These are phyloP conservation scores for Aphidius gifuensis DNA, from an alignment of 1,140 invertebrate species.

Conservation along the genomic window DNA sequence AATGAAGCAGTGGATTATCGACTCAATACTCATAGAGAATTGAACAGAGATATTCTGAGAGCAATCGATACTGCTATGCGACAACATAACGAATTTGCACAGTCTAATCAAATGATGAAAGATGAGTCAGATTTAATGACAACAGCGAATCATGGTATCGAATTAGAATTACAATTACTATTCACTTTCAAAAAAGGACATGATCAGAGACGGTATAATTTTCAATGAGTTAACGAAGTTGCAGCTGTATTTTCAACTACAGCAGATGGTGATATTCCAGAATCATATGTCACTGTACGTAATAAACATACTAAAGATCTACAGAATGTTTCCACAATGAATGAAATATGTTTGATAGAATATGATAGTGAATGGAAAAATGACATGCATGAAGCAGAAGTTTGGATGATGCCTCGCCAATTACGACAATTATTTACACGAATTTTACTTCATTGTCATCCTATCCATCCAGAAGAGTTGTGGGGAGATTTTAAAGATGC, in stretches of 20 bases:
- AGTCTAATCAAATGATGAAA: too few species aligned
- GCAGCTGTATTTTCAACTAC: background rate
- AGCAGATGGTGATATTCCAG: background rate
- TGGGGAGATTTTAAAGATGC: conserved; percentile 21
- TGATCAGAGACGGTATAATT: background rate
- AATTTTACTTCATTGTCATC: conserved; percentile 25
- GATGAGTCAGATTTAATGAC: too few species aligned
- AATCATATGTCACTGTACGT: background rate
- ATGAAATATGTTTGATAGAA: conserved; percentile 34
- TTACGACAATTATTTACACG: conserved; percentile 22
- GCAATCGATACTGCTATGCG: too few species aligned
- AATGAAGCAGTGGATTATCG: too few species aligned
- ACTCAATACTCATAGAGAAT: too few species aligned
- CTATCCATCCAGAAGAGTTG: conserved; percentile 3
- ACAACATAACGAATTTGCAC: too few species aligned
- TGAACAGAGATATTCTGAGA: too few species aligned
- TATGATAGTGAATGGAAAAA: conserved; percentile 40
- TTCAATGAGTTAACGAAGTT: too few species aligned
- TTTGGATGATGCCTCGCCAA: conserved; percentile 20
- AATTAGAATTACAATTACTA: background rate
- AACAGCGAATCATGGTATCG: too few species aligned
- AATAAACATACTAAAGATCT: background rate
- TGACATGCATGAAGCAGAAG: conserved; percentile 16
- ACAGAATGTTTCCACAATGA: conserved; percentile 26
- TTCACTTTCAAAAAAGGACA: background rate